Evolutionary conservation across 1,140 invertebrate genomes (phyloP).

Genomic region (Heliconius melpomene): DNA sequence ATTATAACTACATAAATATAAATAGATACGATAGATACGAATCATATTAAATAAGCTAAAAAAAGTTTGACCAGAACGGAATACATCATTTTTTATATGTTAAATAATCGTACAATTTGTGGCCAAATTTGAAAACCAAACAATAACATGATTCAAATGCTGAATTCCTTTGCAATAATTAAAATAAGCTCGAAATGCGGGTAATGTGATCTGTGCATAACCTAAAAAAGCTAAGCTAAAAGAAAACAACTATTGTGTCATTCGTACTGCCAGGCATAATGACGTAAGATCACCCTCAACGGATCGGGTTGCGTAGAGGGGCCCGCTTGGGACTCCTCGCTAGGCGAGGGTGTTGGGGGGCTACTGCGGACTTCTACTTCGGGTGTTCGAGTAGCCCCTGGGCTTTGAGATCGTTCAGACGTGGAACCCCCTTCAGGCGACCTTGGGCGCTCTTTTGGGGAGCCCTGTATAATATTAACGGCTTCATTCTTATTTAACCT

Average conservation of each 20-base stretch:
- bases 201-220: constrained; percentile 62
- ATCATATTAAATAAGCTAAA: constrained; percentile 18
- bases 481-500: constrained; percentile 40
- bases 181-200: constrained; percentile 47
- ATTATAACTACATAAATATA: background rate
- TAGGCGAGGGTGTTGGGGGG: constrained; percentile 39
- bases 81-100: background rate
- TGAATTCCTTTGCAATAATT: constrained; percentile 74
- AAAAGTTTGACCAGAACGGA: constrained; percentile 28
- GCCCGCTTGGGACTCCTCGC: constrained; percentile 61
- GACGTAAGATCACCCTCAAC: constrained; percentile 75
- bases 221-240: constrained; percentile 69
- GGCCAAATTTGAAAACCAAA: constrained; percentile 31
- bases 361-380: constrained; percentile 33
- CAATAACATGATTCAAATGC: constrained; percentile 62
- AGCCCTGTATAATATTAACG: constrained; percentile 58
- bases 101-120: constrained; percentile 28
- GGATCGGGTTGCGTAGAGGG: constrained; percentile 61
- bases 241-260: constrained; percentile 74
- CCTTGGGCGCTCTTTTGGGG: constrained; percentile 54
- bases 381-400: constrained; percentile 48
- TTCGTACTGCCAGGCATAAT: constrained; percentile 79
- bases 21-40: background rate
- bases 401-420: constrained; percentile 51
- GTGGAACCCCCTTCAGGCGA: constrained; percentile 54